A percentile compares a stretch with the other conserved stretches of the same genome.
Conservation (phyloP, 2,888 invertebrate species). For the Shargacucullia verbasci region DNA sequence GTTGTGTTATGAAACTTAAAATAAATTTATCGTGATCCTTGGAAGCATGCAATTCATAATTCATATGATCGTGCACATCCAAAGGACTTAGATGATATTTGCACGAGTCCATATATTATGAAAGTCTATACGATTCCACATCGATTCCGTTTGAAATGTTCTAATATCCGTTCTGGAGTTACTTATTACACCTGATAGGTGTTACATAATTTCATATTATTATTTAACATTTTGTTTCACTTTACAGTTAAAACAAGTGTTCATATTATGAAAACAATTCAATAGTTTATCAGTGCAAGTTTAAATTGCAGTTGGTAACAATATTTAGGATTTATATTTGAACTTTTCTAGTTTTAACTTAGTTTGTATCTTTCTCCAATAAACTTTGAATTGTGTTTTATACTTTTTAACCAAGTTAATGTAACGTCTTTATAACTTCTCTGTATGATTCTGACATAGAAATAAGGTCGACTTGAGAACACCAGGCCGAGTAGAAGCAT, state of each 20-base stretch:
- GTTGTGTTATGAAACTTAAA: slow-evolving; percentile 8
- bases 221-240: slow-evolving; percentile 9
- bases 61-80: slow-evolving; percentile 19
- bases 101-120: slow-evolving; percentile 14
- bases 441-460: too few relatives aligned
- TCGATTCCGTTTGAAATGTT: slow-evolving; percentile 18
- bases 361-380: slow-evolving; percentile 2
- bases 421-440: too few relatives aligned
- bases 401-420: too few relatives aligned
- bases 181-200: slow-evolving; percentile 6
- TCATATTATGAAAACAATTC: slow-evolving; percentile 22
- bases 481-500: too few relatives aligned
- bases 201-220: slow-evolving; percentile 19
- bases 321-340: slow-evolving; percentile 9
- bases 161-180: slow-evolving; percentile 31
- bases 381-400: slow-evolving; percentile 1
- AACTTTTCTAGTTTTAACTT: slow-evolving; percentile 14
- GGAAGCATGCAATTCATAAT: slow-evolving; percentile 31
- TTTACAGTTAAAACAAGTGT: slow-evolving; percentile 14
- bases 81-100: slow-evolving; percentile 43
- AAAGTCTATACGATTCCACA: slow-evolving; percentile 10
- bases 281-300: not conserved
- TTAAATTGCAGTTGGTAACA: slow-evolving; percentile 24
- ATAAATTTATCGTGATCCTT: slow-evolving; percentile 15
- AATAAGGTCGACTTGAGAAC: too few relatives aligned